Evolutionary conservation across 2,888 invertebrate genomes (phyloP).

Genomic region (Latrodectus hesperus): DNA sequence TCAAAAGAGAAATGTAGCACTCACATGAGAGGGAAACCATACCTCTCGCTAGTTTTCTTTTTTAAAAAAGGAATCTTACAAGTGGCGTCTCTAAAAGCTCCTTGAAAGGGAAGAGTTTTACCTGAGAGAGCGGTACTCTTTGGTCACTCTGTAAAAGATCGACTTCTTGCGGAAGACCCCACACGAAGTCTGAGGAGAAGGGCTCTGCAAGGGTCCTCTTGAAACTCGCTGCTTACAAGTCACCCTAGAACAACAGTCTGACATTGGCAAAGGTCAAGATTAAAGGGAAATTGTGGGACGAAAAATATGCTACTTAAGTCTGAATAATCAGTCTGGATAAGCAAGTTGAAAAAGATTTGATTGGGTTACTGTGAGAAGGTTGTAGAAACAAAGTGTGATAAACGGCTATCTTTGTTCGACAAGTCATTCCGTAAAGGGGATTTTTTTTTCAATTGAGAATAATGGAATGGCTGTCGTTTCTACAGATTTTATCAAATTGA

Average conservation of each 20-base stretch:
- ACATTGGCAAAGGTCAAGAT: slow-evolving; percentile 46
- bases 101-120: slow-evolving; percentile 16
- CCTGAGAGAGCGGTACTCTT: slow-evolving; percentile 44
- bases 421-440: too few relatives aligned
- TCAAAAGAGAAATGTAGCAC: too few relatives aligned
- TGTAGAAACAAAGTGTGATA: not conserved
- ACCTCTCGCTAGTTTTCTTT: not conserved
- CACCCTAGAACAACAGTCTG: slow-evolving; percentile 32
- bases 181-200: slow-evolving; percentile 41
- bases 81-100: slow-evolving; percentile 55
- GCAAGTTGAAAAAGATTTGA: slow-evolving; percentile 34
- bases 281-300: slow-evolving; percentile 47
- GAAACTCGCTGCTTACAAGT: slow-evolving; percentile 40
- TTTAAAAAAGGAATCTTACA: slow-evolving; percentile 27
- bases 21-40: not conserved
- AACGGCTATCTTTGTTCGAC: too few relatives aligned
- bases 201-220: slow-evolving; percentile 12
- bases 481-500: too few relatives aligned
- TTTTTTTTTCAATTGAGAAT: too few relatives aligned
- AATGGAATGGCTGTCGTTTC: too few relatives aligned
- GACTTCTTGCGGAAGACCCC: slow-evolving; percentile 44
- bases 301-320: slow-evolving; percentile 50
- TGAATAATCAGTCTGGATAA: slow-evolving; percentile 39
- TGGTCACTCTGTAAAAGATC: slow-evolving; percentile 40
- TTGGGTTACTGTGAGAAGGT: slow-evolving; percentile 55